Base-by-base conservation (phyloP, 2,113 vertebrate species). In the Onychostoma macrolepis region DNA sequence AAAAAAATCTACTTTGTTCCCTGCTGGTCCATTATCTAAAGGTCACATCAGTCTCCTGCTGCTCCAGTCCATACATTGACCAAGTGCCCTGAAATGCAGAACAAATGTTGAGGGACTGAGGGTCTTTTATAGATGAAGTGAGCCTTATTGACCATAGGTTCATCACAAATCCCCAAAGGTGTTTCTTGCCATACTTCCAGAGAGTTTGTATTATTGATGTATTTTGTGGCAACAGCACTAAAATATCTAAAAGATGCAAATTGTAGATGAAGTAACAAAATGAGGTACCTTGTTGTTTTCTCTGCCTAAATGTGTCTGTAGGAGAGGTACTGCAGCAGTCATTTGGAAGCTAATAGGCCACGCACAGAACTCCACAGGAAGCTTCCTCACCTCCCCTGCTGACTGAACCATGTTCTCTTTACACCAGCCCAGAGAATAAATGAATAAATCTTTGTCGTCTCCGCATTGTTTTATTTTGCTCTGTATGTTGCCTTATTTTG, bases 11-110 rank as follows among this genome's bases (percentile, higher is more conserved):
- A 12, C 12, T 7, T 19, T 45, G 12, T 50, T 71, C 13, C 33
- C 30, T 53, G 9, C 67, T 76, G 43, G 56, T 36, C 24, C 12
- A 75, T 86, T 89, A 86, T 76, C 65, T 80, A 87, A 89, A 89
- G 65, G 76, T 80, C 38, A 77, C 71, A 58, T 85, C 53, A 84
- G 17, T 74, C 77, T 80, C 21, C 2, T 17, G 50, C 67, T 9
- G 15, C 75, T 63, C 78, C 58, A 58, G 26, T 67, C 5, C 19
- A 58, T 74, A 53, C 50, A 19, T 24, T 56, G 43, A 43, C 24
- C 28, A 15, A 15, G 61, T 85, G 61, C 33, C 17, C 45, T 69
- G 3, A 86, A 38, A 72, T 72, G 5, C 50, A 88, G 26, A 41
- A 41, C 13, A 79, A 63, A 78, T 71, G 53, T 77, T 36, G 19